Evolutionary conservation across 2,797 vertebrate genomes (phyloP).

Genomic region (Megaceryle alcyon): DNA sequence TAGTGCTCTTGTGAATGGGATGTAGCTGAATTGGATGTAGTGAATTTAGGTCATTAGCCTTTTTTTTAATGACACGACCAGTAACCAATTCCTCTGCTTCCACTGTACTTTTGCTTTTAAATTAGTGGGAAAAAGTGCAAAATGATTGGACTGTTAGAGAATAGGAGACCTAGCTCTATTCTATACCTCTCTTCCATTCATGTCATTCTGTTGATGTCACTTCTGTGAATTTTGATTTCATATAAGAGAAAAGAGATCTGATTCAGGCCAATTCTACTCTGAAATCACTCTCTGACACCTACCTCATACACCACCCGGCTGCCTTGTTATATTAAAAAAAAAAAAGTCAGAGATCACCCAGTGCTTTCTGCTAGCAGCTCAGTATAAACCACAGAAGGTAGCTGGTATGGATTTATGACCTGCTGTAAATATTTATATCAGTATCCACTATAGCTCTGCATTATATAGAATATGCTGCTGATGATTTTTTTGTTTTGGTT

Average conservation of each 20-base stretch:
- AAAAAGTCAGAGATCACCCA: neutral
- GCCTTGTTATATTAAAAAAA: slow-evolving; percentile 18
- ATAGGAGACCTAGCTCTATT: slow-evolving; percentile 44
- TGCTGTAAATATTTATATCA: slow-evolving; percentile 12
- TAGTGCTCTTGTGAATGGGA: neutral
- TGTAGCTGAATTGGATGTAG: neutral
- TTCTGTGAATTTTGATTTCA: slow-evolving; percentile 56
- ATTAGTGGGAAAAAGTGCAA: neutral
- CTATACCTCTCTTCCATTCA: slow-evolving; percentile 50
- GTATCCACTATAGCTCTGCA: neutral
- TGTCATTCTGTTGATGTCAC: slow-evolving; percentile 67
- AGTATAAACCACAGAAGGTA: slow-evolving; percentile 3
- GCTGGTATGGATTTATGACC: neutral
- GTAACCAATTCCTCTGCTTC: slow-evolving; percentile 15
- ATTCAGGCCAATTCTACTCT: slow-evolving; percentile 12
- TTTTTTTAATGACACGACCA: neutral
- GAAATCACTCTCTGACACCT: slow-evolving; percentile 42
- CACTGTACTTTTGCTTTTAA: neutral
- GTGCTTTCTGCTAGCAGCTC: slow-evolving; percentile 38
- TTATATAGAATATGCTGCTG: neutral
- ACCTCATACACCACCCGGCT: slow-evolving; percentile 33
- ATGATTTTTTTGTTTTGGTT: neutral
- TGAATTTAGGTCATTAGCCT: slow-evolving; percentile 16
- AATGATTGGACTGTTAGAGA: neutral
- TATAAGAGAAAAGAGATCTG: neutral